Conservation (phyloP, 2,113 vertebrate species). For the Pionites leucogaster region DNA sequence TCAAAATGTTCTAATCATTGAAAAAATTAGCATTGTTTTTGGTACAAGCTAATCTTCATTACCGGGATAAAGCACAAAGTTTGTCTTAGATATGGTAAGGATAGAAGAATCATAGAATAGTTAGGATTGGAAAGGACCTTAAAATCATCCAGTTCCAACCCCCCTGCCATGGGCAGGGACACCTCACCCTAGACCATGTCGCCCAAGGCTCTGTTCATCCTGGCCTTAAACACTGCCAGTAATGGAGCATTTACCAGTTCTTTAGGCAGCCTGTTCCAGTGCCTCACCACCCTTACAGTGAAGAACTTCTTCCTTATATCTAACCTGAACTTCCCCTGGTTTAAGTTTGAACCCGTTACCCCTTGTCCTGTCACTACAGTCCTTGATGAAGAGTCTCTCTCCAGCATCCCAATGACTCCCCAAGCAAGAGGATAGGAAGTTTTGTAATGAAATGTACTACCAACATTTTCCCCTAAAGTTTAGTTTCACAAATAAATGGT, state of each 20-base stretch:
- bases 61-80: not conserved
- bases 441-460: not conserved
- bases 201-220: not conserved
- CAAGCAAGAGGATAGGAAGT: not conserved
- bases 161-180: not conserved
- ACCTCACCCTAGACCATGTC: not conserved
- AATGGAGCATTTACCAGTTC: not conserved
- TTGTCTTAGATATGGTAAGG: not conserved
- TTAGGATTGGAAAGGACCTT: not conserved
- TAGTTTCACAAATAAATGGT: not conserved
- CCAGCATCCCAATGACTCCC: not conserved
- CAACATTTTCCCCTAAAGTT: not conserved
- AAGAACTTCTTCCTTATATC: not conserved
- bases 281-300: not conserved
- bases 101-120: not conserved
- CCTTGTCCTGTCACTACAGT: not conserved
- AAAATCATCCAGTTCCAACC: not conserved
- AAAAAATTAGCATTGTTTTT: not conserved
- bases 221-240: not conserved
- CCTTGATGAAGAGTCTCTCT: not conserved
- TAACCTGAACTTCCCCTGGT: not conserved
- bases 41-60: not conserved
- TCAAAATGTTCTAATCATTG: not conserved
- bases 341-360: not conserved
- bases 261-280: not conserved